phyloP scores from a whole-genome alignment of 1,140 invertebrate genomes.

The Nasonia vitripennis region DNA sequence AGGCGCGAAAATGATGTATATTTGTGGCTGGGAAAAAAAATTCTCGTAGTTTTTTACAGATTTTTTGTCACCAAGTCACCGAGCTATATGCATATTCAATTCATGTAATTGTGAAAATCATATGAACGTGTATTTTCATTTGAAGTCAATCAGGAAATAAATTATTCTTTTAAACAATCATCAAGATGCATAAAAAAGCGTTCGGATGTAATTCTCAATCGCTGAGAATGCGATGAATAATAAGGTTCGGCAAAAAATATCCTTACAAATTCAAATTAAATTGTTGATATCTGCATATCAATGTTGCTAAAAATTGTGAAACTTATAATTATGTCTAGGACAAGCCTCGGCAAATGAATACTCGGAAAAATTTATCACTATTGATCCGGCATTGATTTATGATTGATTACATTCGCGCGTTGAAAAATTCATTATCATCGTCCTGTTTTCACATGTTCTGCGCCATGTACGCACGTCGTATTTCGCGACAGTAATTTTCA shows the following conservation, averaged over 20 bases:
- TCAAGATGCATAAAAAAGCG: not conserved
- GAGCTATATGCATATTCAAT: too few relatives aligned
- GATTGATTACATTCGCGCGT: not conserved
- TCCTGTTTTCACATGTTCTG: too few relatives aligned
- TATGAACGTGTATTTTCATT: not conserved
- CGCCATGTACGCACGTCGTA: not conserved
- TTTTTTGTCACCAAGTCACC: too few relatives aligned
- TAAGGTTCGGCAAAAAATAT: not conserved
- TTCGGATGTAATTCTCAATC: too few relatives aligned
- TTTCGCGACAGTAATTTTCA: not conserved
- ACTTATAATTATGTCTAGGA: not conserved
- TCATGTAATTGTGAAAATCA: too few relatives aligned
- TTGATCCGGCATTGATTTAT: not conserved
- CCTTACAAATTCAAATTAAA: slow-evolving; percentile 1
- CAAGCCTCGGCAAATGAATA: not conserved
- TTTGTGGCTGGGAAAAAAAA: too few relatives aligned
- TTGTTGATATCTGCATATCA: not conserved
- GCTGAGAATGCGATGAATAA: not conserved
- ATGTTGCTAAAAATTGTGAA: not conserved
- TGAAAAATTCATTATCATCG: too few relatives aligned
- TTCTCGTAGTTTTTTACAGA: too few relatives aligned
- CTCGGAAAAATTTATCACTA: not conserved
- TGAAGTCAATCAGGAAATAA: not conserved
- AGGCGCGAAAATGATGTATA: not conserved
- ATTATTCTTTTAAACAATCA: not conserved